Conservation (phyloP, 2,113 vertebrate species). For the Orthochromis malagaraziensis region DNA sequence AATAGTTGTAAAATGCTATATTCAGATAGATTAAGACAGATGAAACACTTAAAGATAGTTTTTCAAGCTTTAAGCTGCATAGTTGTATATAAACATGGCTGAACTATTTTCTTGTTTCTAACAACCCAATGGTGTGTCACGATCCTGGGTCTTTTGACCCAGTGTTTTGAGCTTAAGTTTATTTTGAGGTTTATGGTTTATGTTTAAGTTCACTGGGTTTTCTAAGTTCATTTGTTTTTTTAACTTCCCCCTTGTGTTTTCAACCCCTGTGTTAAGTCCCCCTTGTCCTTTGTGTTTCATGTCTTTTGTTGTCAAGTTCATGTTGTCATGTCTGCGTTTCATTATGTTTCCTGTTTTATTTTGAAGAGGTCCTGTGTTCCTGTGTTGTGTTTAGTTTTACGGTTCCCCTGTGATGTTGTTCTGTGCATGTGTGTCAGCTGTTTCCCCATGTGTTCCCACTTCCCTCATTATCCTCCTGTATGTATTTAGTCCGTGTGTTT, state of each 20-base stretch:
- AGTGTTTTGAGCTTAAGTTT: too few relatives aligned
- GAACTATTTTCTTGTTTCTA: not conserved
- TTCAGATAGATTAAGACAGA: not conserved
- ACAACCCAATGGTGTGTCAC: fast-evolving
- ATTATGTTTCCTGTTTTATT: not conserved
- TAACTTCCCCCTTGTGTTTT: not conserved
- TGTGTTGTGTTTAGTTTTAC: not conserved
- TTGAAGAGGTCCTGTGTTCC: not conserved
- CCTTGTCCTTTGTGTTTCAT: not conserved
- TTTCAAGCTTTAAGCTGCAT: not conserved
- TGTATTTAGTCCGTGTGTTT: too few relatives aligned
- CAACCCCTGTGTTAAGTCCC: not conserved
- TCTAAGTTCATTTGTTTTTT: not conserved
- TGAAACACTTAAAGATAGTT: not conserved
- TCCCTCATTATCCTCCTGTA: not conserved
- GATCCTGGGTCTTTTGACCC: not conserved
- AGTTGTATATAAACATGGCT: not conserved
- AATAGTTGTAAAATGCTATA: fast-evolving
- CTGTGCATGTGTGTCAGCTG: not conserved
- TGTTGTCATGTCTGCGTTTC: not conserved
- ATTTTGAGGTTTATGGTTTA: not conserved
- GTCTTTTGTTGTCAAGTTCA: not conserved
- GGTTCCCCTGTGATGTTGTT: not conserved
- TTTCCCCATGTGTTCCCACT: not conserved
- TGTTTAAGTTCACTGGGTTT: not conserved